phyloP scores from a whole-genome alignment of 92 coral and sea anemone genomes.

The Epizoanthus stellaris region DNA sequence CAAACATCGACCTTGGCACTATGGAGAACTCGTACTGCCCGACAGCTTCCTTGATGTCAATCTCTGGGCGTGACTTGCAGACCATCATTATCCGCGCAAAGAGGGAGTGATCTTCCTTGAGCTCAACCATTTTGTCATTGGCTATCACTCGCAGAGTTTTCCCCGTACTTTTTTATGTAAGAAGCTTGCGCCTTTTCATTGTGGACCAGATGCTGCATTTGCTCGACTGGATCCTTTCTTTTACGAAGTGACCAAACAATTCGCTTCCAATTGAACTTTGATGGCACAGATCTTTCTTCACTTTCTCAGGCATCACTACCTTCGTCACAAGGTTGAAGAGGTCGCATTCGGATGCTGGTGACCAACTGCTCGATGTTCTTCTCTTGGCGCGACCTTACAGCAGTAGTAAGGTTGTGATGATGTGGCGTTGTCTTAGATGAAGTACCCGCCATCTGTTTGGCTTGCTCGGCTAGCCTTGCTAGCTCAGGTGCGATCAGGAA shows the following conservation, averaged over 20 bases:
- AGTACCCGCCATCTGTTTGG: slow-evolving; percentile 46
- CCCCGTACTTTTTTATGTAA: slow-evolving; percentile 1
- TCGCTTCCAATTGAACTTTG: slow-evolving; percentile 21
- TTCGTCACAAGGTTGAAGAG: slow-evolving; percentile 39
- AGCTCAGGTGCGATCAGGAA: slow-evolving; percentile 66
- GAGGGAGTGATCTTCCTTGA: slow-evolving; percentile 26
- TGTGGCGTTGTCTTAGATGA: background rate
- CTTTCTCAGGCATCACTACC: slow-evolving; percentile 35
- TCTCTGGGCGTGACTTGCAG: too few species aligned
- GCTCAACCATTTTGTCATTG: slow-evolving; percentile 37
- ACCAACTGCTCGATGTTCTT: slow-evolving; percentile 4
- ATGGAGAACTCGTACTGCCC: slow-evolving; percentile 35
- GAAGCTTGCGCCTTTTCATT: too few species aligned
- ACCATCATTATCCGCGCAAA: background rate
- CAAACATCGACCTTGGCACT: slow-evolving; percentile 36
- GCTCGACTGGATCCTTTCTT: too few species aligned
- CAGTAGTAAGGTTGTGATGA: slow-evolving; percentile 23
- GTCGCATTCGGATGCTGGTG: background rate
- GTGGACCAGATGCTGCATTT: too few species aligned
- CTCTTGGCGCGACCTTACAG: slow-evolving; percentile 24
- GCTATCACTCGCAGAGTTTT: slow-evolving; percentile 30
- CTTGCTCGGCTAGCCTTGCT: slow-evolving; percentile 60
- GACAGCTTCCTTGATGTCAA: slow-evolving; percentile 40
- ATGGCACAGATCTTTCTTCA: slow-evolving; percentile 42
- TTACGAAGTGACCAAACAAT: too few species aligned